Base-by-base conservation (phyloP, 1,140 invertebrate genomes). In the Pogonomyrmex barbatus region DNA sequence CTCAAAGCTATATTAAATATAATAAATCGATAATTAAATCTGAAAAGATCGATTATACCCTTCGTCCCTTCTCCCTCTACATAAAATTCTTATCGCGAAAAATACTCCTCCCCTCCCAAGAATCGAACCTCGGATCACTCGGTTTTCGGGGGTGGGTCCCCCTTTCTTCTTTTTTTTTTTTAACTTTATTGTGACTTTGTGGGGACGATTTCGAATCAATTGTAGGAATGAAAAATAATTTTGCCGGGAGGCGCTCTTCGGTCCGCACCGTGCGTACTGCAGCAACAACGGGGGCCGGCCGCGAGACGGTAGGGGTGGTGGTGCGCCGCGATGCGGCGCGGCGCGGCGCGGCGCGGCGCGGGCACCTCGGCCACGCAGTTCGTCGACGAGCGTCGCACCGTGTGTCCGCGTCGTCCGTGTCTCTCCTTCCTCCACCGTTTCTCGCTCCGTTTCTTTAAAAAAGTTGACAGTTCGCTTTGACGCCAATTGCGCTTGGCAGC, bases 381-480 rank as follows among this genome's bases (percentile, higher is more conserved):
- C 85, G 83, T 92, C 86, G 90, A 86, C 83, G 84, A 91, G 90
- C 89, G 89, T 87, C 77, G 67, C 87, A 65, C 88, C 47, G 87
- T 79, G 79, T 85, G n/a, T 45, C 33, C 24, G 63, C n/a, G 24
- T 4, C n/a, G 42, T 24, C 24, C 56, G 45, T 17, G 42, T 82
- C 58, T 84, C 10, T 45, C 67, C 60, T 56, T 47, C 75, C 4
- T 87, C 17, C 30, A 10, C 6, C 24, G 30, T 0, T 45, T 45
- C 12, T 52, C 9, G n/a, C 14, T 47, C 14, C 33, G 17, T 47
- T 30, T 24, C 52, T 24, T 0, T 24, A 17, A 2, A 45, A 45
- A 54, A 82, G 17, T 71, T 58, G 58, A 62, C 52, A 58, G 73
- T 39, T 73, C 76, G 54, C 76, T 76, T 76, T 77, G 67, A 42